Base-by-base conservation (phyloP, 2,113 vertebrate species). In the Illadopsis cleaveri region DNA sequence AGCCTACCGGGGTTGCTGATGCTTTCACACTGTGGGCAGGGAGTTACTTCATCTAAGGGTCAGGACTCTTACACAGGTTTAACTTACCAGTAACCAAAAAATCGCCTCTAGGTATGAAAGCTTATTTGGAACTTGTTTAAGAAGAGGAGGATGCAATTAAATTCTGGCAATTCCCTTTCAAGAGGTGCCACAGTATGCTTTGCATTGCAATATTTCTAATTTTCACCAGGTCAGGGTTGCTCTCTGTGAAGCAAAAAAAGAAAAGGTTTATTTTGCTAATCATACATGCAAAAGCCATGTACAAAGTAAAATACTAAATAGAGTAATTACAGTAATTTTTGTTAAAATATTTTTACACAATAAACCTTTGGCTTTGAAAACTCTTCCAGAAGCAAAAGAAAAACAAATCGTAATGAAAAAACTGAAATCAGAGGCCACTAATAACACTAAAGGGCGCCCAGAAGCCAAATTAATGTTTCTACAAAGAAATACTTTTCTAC, bases 381-480 rank as follows among this genome's bases (percentile, higher is more conserved):
- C 80, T 93, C 82, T 89, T 86, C 82, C 80, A 89, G 90, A 96
- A 94, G 80, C 76, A 57, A 79, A 90, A 90, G 84, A 82, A 95
- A 92, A 95, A 90, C 91, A 96, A 89, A 92, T 48, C 65, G 53
- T 48, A 91, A 82, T 83, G 85, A 90, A 92, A 94, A 93, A 76
- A 83, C 42, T 91, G 88, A 90, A 92, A 85, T 96, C 87, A 91
- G 86, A 96, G 95, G 78, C 75, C 42, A 62, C 70, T 90, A 92
- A 89, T 95, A 96, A 90, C 80, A 93, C 94, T 92, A 90, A 97
- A 96, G 88, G 92, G 93, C 96, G 65, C 65, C 86, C 86, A 93
- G 64, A 96, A 94, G 92, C 69, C 94, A 95, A 95, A 93, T 96
- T 92, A 96, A 80, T 84, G 80, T 89, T 93, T 95, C 88, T 76